Base-by-base conservation (phyloP, 2,113 vertebrate species). In the Leucopternis melanops region DNA sequence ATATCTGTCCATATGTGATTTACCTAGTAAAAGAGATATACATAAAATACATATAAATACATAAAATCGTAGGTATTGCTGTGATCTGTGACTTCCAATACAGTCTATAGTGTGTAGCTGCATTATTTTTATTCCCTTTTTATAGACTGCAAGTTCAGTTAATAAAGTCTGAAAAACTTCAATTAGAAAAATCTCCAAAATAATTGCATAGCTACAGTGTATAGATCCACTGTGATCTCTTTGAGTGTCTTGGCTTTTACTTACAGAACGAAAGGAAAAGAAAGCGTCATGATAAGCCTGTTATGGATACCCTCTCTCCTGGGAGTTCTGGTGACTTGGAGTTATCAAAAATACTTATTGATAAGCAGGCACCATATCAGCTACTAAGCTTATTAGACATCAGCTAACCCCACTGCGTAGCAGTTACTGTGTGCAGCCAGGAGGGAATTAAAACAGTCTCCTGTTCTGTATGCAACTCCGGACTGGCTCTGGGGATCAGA, bases 321-420 rank as follows among this genome's bases (percentile, higher is more conserved):
- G 8, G 44, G 27, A 6, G 5, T 92, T 87, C 66, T 91, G 47
- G 52, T 81, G 79, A 55, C 54, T 83, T 69, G 81, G 7, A 89
- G 36, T 86, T 92, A 69, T 65, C 36, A 75, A 73, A 93, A 88
- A 49, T 72, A n/a, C 20, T 79, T 74, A 59, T 74, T 57, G 71
- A 90, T 80, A 93, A 93, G 31, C 31, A 93, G 63, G 42, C 55
- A 82, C 9, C 6, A 0, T 87, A 80, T 80, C n/a, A 79, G 50
- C n/a, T 59, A 8, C 73, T 36, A 55, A 89, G 42, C 67, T 90
- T 72, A 40, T 73, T 84, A 80, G 40, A 25, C 44, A 77, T 58
- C 23, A 86, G 38, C 45, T 82, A 57, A 52, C 32, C 42, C 9
- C 16, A 3, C 20, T 52, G 32, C 40, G 29, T 10, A 40, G 40